Conservation (phyloP, 2,888 invertebrate genomes). For the Gortyna flavago region DNA sequence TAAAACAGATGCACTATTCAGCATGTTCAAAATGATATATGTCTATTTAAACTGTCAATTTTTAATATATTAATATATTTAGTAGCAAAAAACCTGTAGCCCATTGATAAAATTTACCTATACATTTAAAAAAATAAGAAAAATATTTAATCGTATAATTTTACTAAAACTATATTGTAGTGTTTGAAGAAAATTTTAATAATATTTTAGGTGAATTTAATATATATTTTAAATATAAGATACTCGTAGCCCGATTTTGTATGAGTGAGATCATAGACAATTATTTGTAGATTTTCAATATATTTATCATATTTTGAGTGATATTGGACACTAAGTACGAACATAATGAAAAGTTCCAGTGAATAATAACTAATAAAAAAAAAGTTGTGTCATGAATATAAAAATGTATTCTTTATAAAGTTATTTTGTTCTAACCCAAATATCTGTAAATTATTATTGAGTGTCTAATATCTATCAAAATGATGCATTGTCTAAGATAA, state of each 20-base stretch:
- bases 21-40: slow-evolving; percentile 50
- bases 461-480: slow-evolving; percentile 49
- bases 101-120: slow-evolving; percentile 49
- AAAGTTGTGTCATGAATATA: neutral
- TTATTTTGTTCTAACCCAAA: neutral
- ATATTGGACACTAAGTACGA: slow-evolving; percentile 38
- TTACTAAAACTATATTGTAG: slow-evolving; percentile 58
- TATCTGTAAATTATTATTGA: slow-evolving; percentile 10
- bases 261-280: slow-evolving; percentile 40
- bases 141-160: slow-evolving; percentile 55
- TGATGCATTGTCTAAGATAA: slow-evolving; percentile 46
- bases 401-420: neutral
- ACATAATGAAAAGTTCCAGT: neutral
- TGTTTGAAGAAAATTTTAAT: slow-evolving; percentile 45
- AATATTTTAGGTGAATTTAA: slow-evolving; percentile 50
- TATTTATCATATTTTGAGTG: slow-evolving; percentile 40
- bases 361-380: neutral
- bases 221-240: slow-evolving; percentile 55
- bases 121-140: slow-evolving; percentile 52
- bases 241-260: slow-evolving; percentile 64
- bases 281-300: slow-evolving; percentile 47
- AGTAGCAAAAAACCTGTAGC: slow-evolving; percentile 40
- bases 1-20: slow-evolving; percentile 20
- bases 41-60: slow-evolving; percentile 64
- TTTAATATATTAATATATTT: slow-evolving; percentile 36